phyloP scores from a whole-genome alignment of 2,888 invertebrate species.

The Adela reaumurella region DNA sequence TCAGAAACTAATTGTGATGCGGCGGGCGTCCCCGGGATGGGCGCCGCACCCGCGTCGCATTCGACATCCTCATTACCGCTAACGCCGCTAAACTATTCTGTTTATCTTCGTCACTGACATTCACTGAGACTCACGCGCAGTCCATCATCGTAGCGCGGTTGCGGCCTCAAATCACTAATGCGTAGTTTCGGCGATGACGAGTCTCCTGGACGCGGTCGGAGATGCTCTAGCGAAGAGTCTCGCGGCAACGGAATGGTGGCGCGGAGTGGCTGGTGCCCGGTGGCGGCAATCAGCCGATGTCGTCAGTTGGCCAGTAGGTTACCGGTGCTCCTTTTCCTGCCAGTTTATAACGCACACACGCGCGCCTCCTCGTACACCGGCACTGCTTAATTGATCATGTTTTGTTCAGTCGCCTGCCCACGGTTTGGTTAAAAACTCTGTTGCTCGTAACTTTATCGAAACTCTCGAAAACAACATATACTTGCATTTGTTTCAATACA shows the following conservation, averaged over 20 bases:
- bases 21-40: constrained; percentile 31
- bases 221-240: not conserved
- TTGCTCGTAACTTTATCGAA: too few relatives aligned
- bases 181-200: not conserved
- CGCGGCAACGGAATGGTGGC: constrained; percentile 32
- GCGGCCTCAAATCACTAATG: not conserved
- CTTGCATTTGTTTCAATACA: too few relatives aligned
- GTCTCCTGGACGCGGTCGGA: not conserved
- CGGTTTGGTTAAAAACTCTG: too few relatives aligned
- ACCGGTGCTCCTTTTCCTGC: constrained; percentile 52
- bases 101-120: too few relatives aligned
- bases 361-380: constrained; percentile 13
- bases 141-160: not conserved
- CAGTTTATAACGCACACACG: constrained; percentile 34
- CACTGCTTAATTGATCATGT: not conserved
- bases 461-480: too few relatives aligned
- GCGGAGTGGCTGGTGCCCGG: constrained; percentile 18
- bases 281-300: constrained; percentile 37
- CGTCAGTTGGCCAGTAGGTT: constrained; percentile 54
- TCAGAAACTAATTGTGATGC: constrained; percentile 35
- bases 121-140: not conserved
- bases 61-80: not conserved
- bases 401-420: not conserved
- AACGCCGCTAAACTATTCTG: not conserved
- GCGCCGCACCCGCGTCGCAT: not conserved